These are phyloP conservation scores for Lacerta bilineata DNA, from an alignment of 2,797 vertebrate species.

Conservation along the genomic window DNA sequence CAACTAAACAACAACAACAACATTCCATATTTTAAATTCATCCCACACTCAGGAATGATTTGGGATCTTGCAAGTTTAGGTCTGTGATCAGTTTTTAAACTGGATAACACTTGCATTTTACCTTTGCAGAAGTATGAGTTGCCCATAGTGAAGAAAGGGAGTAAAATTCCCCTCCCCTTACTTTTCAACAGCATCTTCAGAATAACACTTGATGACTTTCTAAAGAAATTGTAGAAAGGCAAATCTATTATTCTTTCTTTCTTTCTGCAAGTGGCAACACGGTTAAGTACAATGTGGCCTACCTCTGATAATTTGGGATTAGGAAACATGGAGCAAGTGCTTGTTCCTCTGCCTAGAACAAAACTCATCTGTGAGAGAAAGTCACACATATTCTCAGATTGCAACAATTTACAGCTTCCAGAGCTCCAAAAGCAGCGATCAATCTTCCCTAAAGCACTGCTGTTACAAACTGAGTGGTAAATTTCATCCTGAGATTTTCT, in stretches of 20 bases:
- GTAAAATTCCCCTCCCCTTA: not conserved
- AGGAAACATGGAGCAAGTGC: constrained; percentile 37
- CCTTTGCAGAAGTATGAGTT: not conserved
- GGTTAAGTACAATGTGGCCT: not conserved
- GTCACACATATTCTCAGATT: constrained; percentile 43
- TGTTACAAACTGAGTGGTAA: constrained; percentile 35
- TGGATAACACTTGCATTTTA: not conserved
- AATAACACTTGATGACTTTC: constrained; percentile 18
- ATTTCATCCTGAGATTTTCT: constrained; percentile 48
- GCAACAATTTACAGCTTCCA: constrained; percentile 52
- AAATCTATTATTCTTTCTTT: constrained; percentile 22
- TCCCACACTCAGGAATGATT: not conserved
- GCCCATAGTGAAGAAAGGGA: not conserved
- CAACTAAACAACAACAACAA: too few relatives aligned
- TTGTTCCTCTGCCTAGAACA: constrained; percentile 6
- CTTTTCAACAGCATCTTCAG: constrained; percentile 1
- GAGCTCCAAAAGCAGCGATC: constrained; percentile 26
- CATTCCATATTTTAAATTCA: constrained; percentile 16
- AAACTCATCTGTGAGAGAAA: constrained; percentile 34
- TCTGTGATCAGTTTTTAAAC: not conserved
- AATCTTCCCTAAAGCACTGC: constrained; percentile 21
- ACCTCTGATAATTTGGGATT: constrained; percentile 41
- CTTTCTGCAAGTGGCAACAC: not conserved
- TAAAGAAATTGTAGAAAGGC: not conserved
- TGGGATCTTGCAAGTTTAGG: not conserved